These are phyloP conservation scores for Pseudoips prasinana DNA, from an alignment of 2,888 invertebrate genomes.

Conservation along the genomic window DNA sequence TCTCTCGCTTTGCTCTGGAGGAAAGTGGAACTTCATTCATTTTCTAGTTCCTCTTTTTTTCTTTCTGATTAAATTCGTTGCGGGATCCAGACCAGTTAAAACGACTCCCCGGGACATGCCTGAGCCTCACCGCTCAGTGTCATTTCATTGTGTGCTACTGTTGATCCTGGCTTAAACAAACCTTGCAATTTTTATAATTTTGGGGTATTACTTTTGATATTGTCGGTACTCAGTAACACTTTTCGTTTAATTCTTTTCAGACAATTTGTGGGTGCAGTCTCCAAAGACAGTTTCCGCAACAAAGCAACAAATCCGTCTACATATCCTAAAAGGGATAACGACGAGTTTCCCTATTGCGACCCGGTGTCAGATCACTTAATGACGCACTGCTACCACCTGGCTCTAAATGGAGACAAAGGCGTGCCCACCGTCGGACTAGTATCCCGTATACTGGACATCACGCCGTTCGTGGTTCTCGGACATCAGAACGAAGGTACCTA, in stretches of 20 bases:
- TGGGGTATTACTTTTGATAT: no score
- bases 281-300: constrained; percentile 79
- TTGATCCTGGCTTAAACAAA: no score
- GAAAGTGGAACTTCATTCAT: no score
- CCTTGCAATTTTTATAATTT: no score
- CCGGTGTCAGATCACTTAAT: constrained; percentile 75
- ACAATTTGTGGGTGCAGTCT: constrained; percentile 35
- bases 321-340: constrained; percentile 44
- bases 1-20: no score
- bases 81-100: no score
- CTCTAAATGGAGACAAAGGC: constrained; percentile 37
- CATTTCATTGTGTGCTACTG: no score
- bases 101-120: no score
- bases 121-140: no score
- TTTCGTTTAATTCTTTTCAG: constrained; percentile 15
- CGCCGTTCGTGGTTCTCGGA: constrained; percentile 86
- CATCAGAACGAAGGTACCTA: constrained; percentile 14
- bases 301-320: constrained; percentile 36
- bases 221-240: no score
- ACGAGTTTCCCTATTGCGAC: constrained; percentile 73
- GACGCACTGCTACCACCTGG: constrained; percentile 84
- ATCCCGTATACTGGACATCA: constrained; percentile 88
- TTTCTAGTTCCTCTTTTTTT: no score
- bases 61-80: no score
- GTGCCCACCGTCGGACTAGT: constrained; percentile 84